phyloP scores from a whole-genome alignment of 1,140 invertebrate species.

The Drosophila ambigua region DNA sequence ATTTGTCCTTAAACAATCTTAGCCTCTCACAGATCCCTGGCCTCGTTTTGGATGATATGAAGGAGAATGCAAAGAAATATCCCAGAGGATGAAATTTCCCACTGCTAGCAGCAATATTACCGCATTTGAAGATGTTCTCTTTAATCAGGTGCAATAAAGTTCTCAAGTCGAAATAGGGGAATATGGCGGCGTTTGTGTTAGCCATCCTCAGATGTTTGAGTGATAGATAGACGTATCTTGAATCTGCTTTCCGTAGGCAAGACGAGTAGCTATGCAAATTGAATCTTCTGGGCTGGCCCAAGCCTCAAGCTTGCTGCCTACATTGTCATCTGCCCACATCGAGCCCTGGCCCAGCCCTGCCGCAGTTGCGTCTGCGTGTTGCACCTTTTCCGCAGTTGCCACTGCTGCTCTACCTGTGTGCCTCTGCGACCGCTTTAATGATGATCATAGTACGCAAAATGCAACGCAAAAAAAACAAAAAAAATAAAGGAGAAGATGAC shows the following conservation, averaged over 20 bases:
- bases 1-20: no score
- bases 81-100: neutral
- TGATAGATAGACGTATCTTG: constrained; percentile 26
- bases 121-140: constrained; percentile 7
- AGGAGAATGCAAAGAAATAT: neutral
- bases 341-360: constrained; percentile 65
- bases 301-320: constrained; percentile 3
- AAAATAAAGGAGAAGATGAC: constrained; percentile 19
- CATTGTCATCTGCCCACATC: constrained; percentile 42
- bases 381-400: constrained; percentile 63
- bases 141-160: constrained; percentile 11
- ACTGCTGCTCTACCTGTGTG: constrained; percentile 30
- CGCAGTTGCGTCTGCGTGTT: constrained; percentile 61
- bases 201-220: constrained; percentile 29
- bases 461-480: constrained; percentile 37
- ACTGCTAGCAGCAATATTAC: constrained; percentile 1
- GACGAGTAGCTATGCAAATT: constrained; percentile 44
- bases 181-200: constrained; percentile 32
- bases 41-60: no score
- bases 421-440: constrained; percentile 61
- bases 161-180: constrained; percentile 7
- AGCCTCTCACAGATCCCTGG: no score
- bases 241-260: constrained; percentile 31
- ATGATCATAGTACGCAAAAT: constrained; percentile 76
- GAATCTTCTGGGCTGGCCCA: constrained; percentile 27